Conservation (phyloP, 2,888 invertebrate species). For the Drosophila suboccidentalis region DNA sequence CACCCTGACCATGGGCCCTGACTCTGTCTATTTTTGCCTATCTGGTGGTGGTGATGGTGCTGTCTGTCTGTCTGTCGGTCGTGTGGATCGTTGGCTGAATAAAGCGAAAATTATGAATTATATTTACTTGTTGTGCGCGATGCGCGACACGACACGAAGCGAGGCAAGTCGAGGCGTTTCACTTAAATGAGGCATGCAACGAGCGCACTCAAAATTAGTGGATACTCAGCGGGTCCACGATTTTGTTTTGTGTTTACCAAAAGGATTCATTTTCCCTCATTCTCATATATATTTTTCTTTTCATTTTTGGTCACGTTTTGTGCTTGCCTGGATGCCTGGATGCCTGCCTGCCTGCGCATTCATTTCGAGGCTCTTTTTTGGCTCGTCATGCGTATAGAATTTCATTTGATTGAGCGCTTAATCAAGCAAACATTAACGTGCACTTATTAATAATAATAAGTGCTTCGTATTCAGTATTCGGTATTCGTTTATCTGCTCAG, state of each 20-base stretch:
- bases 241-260: conserved; percentile 28
- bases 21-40: conserved; percentile 1
- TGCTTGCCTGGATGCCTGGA: conserved; percentile 8
- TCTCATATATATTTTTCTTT: conserved; percentile 3
- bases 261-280: conserved; percentile 50
- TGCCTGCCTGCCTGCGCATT: conserved; percentile 44
- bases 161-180: conserved; percentile 44
- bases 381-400: conserved; percentile 78
- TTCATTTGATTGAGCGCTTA: conserved; percentile 80
- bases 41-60: background rate
- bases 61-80: conserved; percentile 17
- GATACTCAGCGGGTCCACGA: conserved; percentile 46
- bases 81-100: conserved; percentile 51
- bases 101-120: conserved; percentile 76
- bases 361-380: conserved; percentile 48
- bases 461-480: conserved; percentile 50
- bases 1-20: conserved; percentile 26
- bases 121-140: conserved; percentile 74
- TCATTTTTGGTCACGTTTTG: conserved; percentile 23
- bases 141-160: conserved; percentile 22
- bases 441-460: conserved; percentile 79
- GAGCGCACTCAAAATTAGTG: conserved; percentile 58
- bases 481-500: conserved; percentile 70
- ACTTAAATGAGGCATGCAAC: conserved; percentile 65
- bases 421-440: conserved; percentile 80